Conservation (phyloP, 2,113 vertebrate species). For the Ageneiosus marmoratus region DNA sequence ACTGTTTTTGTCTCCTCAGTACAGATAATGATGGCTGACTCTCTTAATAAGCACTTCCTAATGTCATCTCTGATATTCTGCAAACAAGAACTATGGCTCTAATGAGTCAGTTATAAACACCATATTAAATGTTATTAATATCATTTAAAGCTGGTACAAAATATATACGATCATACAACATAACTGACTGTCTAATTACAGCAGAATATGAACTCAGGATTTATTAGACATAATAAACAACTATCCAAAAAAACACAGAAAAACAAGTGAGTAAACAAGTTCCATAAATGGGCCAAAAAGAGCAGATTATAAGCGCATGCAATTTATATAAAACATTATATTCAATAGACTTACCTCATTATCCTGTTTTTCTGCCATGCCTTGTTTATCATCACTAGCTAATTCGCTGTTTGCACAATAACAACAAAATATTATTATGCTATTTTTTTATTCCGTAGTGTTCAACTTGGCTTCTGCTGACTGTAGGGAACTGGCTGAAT, state of each 20-base stretch:
- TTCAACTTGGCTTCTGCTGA: slow-evolving; percentile 30
- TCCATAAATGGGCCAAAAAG: slow-evolving; percentile 8
- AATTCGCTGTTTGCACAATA: slow-evolving; percentile 38
- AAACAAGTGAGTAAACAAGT: slow-evolving; percentile 31
- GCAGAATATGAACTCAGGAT: no score
- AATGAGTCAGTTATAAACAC: no score
- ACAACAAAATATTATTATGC: neutral
- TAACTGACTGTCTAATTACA: no score
- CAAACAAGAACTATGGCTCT: neutral
- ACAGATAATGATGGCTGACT: neutral
- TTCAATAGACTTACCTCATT: slow-evolving; percentile 62
- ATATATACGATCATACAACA: neutral
- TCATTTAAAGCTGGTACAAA: neutral
- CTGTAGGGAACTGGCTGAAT: neutral
- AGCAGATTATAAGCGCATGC: neutral
- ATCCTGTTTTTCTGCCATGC: slow-evolving; percentile 74
- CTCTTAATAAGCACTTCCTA: neutral
- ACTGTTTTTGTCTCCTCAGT: neutral
- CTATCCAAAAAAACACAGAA: neutral
- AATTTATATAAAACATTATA: neutral
- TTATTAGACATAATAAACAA: neutral
- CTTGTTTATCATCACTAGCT: slow-evolving; percentile 58
- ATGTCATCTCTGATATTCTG: neutral
- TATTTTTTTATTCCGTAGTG: neutral
- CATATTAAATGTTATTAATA: neutral